Percentiles rank a stretch among this genome's conserved stretches.
phyloP scores from a whole-genome alignment of 1,140 invertebrate genomes.

The Drosophila ambigua region DNA sequence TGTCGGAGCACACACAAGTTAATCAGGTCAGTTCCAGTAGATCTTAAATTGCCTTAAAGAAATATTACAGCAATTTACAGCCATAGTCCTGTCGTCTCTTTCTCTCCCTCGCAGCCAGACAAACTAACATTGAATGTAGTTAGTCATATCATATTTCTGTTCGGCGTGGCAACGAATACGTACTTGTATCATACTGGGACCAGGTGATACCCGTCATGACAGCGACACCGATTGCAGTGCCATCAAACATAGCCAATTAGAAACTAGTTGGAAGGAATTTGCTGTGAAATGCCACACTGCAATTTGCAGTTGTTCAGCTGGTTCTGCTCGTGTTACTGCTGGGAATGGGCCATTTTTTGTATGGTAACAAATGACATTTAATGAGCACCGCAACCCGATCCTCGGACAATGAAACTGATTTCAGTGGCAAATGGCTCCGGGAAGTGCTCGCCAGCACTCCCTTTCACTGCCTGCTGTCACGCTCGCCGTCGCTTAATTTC shows the following conservation, averaged over 20 bases:
- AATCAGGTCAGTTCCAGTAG: constrained; percentile 25
- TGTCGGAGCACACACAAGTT: constrained; percentile 2
- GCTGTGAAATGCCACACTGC: constrained; percentile 7
- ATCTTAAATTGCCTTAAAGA: too few relatives aligned
- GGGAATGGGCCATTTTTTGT: constrained; percentile 1
- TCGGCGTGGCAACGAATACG: background rate
- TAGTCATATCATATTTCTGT: background rate
- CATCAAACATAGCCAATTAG: constrained; percentile 31
- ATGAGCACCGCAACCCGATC: constrained; percentile 37
- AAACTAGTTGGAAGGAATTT: constrained; percentile 12
- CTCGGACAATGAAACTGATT: constrained; percentile 60
- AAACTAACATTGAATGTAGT: too few relatives aligned
- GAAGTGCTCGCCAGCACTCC: background rate
- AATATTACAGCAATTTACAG: too few relatives aligned
- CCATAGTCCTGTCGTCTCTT: background rate
- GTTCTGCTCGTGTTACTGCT: background rate
- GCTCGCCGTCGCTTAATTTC: constrained; percentile 71
- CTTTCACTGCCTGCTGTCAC: constrained; percentile 48
- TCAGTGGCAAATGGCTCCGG: constrained; percentile 20
- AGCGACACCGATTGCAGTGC: constrained; percentile 29
- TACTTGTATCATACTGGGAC: constrained; percentile 8
- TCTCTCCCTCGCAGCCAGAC: background rate
- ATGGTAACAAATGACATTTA: constrained; percentile 50
- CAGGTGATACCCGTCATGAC: constrained; percentile 31
- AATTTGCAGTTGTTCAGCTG: constrained; percentile 8